Evolutionary conservation across 2,113 vertebrate species (phyloP), one percentile per base, ranked within the genome.

Genomic region (Apodemus sylvaticus): DNA sequence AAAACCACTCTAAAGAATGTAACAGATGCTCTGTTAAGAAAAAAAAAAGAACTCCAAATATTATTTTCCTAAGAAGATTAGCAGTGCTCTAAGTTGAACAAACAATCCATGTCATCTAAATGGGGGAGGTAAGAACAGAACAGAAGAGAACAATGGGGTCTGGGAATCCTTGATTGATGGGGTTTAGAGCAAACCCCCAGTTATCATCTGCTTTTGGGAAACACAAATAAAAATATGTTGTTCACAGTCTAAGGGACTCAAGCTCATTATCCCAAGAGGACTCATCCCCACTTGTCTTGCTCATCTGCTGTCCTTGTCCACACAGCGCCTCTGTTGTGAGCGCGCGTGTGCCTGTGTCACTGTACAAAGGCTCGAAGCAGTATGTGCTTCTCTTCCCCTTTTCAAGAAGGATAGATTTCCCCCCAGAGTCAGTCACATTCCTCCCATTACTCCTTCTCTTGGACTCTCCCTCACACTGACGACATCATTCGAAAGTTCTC

Each of bases 31-130:
- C 31, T 1, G 0, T 62, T 70, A 85, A 71, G 24, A 26, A 71
- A 6, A 48, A 48, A 48, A 62, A 8, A 9, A 64, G 34, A 5
- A 29, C 12, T 51, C 20, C 8, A 55, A 17, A 39, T 14, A n/a
- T 42, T 39, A 60, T 91, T 94, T 90, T 89, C 53, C 81, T 86
- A 31, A 66, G 81, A 89, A 88, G 55, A 53, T 42, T 95, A 71
- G 58, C 16, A 45, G 55, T 11, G 55, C 3, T 51, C 42, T 82
- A 82, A 95, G 26, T 6, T 9, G 9, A 68, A 95, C 70, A 93
- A 71, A 86, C 14, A 83, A 53, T 68, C 17, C 83, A 22, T 51
- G 31, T 36, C 31, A 36, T 66, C 19, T 70, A n/a, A 87, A 16
- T 26, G 45, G 45, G n/a, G 29, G 20, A n/a, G 22, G 17, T 20